These are phyloP conservation scores for Clarias magur DNA, from an alignment of 2,113 vertebrate species.

Conservation along the genomic window DNA sequence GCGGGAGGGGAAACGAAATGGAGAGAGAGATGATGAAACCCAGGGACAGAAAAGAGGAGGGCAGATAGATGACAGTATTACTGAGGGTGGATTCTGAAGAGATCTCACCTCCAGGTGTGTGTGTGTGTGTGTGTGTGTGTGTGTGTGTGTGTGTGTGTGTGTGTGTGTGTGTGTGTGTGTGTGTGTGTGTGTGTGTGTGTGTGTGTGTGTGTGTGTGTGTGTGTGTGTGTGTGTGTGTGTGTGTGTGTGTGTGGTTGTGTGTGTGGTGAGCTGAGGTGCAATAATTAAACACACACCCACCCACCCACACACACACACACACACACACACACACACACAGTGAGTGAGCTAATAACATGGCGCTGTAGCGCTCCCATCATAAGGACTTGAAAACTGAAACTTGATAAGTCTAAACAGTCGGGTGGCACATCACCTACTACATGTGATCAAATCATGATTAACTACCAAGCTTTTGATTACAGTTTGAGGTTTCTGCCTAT, in stretches of 20 bases:
- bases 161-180: constrained; percentile 13
- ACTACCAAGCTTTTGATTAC: neutral
- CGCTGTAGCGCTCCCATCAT: constrained; percentile 44
- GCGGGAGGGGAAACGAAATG: neutral
- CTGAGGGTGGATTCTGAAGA: constrained; percentile 10
- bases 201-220: constrained; percentile 1
- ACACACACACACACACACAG: too few relatives aligned
- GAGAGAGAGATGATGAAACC: neutral
- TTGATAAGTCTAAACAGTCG: constrained; percentile 15
- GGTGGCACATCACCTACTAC: neutral
- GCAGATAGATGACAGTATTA: constrained; percentile 29
- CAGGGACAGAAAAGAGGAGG: neutral
- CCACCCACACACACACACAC: constrained; percentile 54
- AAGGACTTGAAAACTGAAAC: constrained; percentile 34
- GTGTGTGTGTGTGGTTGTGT: neutral
- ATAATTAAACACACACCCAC: constrained; percentile 30
- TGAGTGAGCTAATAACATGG: constrained; percentile 44
- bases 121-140: neutral
- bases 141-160: neutral
- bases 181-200: neutral
- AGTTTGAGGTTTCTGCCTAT: constrained; percentile 1
- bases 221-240: neutral
- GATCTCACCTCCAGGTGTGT: constrained; percentile 33
- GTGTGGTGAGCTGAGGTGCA: neutral
- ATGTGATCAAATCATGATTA: constrained; percentile 13